Base-by-base conservation (phyloP, 1,140 invertebrate genomes). In the Scaptodrosophila lebanonensis region DNA sequence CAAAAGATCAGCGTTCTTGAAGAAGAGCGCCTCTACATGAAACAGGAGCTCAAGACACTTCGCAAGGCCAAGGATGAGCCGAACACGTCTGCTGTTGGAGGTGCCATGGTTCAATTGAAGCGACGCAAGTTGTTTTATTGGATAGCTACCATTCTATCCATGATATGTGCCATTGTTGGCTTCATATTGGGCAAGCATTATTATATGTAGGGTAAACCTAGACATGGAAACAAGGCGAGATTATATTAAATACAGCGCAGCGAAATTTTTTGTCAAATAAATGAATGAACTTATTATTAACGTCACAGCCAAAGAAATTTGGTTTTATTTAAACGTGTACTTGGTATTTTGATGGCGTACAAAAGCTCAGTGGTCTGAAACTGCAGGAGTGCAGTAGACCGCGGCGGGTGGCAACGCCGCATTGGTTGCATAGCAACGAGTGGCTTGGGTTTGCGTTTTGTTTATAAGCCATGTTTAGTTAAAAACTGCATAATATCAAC, bases 361-460 rank as follows among this genome's bases (percentile, higher is more conserved):
- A 25, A 25, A 25, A 25, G 22, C 22, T n/a, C n/a, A n/a, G n/a
- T n/a, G n/a, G n/a, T n/a, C n/a, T n/a, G n/a, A n/a, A n/a, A n/a
- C n/a, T n/a, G n/a, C n/a, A n/a, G n/a, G n/a, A n/a, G n/a, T n/a
- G n/a, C n/a, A n/a, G n/a, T n/a, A n/a, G n/a, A n/a, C n/a, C n/a
- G n/a, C n/a, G n/a, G n/a, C n/a, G n/a, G n/a, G n/a, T n/a, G n/a
- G n/a, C n/a, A n/a, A n/a, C n/a, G n/a, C n/a, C n/a, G n/a, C n/a
- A n/a, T n/a, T n/a, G n/a, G 3, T 15, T 51, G 48, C 25, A 54
- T 62, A 63, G 50, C 49, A 63, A 63, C 54, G 51, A 56, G 30
- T 54, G 43, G 38, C 22, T 3, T 8, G 39, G 40, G 30, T 13
- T 47, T 35, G n/a, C 13, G 38, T n/a, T n/a, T n/a, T n/a, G n/a